Conservation (phyloP, 2,888 invertebrate genomes). For the Lithophane ornitopus region DNA sequence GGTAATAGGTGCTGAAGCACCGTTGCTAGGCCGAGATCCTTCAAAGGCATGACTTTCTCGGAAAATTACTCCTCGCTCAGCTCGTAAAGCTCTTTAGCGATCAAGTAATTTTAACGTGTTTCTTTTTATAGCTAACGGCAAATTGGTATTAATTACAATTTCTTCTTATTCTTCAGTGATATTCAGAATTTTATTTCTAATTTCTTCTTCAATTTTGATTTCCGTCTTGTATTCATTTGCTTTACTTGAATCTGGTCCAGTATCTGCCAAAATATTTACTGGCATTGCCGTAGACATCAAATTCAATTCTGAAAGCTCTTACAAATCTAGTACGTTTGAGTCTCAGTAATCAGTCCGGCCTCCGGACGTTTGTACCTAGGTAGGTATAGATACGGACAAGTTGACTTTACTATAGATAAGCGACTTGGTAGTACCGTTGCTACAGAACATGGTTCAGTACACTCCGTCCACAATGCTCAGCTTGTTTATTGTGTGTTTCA, state of each 20-base stretch:
- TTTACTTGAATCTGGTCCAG: slow-evolving; percentile 18
- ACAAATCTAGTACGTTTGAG: slow-evolving; percentile 16
- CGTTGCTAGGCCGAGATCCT: slow-evolving; percentile 61
- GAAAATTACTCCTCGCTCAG: slow-evolving; percentile 63
- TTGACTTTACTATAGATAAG: slow-evolving; percentile 54
- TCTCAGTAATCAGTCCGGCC: slow-evolving; percentile 34
- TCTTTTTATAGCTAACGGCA: slow-evolving; percentile 41
- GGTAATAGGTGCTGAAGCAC: slow-evolving; percentile 52
- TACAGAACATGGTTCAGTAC: slow-evolving; percentile 74
- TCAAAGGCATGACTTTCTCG: slow-evolving; percentile 65
- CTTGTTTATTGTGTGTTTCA: slow-evolving; percentile 82
- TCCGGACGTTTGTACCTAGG: slow-evolving; percentile 1
- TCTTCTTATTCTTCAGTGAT: slow-evolving; percentile 15
- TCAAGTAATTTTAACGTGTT: slow-evolving; percentile 52
- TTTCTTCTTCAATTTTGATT: slow-evolving; percentile 11
- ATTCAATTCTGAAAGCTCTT: slow-evolving; percentile 14
- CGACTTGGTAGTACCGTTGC: slow-evolving; percentile 59
- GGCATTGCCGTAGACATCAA: neutral
- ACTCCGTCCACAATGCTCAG: slow-evolving; percentile 73
- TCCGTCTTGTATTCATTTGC: slow-evolving; percentile 15
- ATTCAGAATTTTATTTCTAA: slow-evolving; percentile 14
- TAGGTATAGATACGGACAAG: slow-evolving; percentile 36
- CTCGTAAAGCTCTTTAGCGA: slow-evolving; percentile 57
- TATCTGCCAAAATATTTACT: slow-evolving; percentile 16
- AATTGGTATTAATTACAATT: slow-evolving; percentile 40